Percentiles rank a stretch among this genome's conserved stretches.
Conservation (phyloP, 2,888 invertebrate genomes). For the Cactoblastis cactorum region DNA sequence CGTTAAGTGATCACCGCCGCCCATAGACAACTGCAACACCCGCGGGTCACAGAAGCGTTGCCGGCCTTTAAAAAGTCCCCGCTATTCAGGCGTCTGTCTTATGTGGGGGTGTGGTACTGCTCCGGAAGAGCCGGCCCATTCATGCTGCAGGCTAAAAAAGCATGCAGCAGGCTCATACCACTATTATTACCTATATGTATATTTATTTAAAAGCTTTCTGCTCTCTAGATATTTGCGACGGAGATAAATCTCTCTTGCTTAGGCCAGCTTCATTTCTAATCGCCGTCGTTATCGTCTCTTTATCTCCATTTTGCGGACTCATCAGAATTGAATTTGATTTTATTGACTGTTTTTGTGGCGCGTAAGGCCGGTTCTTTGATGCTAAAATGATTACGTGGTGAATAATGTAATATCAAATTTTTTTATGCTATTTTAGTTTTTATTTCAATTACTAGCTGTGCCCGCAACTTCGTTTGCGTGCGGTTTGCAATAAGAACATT, state of each 20-base stretch:
- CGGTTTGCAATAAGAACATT: too few relatives aligned
- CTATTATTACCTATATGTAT: background rate
- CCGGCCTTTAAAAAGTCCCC: too few relatives aligned
- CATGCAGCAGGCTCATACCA: too few relatives aligned
- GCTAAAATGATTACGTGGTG: slow-evolving; percentile 1
- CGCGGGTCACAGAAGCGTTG: too few relatives aligned
- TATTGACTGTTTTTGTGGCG: slow-evolving; percentile 6
- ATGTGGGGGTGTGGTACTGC: too few relatives aligned
- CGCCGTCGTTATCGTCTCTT: slow-evolving; percentile 3
- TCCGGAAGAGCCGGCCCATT: too few relatives aligned
- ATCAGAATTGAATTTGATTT: background rate
- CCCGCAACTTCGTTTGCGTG: too few relatives aligned
- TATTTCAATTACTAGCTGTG: background rate
- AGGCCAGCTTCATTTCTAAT: slow-evolving; percentile 3
- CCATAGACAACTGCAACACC: too few relatives aligned
- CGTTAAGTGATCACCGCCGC: too few relatives aligned
- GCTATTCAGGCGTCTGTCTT: too few relatives aligned
- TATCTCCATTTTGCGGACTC: background rate
- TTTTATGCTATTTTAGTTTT: background rate
- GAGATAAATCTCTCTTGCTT: slow-evolving; percentile 1
- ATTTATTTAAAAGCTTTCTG: background rate
- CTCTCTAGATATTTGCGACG: background rate
- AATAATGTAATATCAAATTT: background rate
- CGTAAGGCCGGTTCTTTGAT: slow-evolving; percentile 4
- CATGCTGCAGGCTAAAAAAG: too few relatives aligned